Evolutionary conservation across 2,888 invertebrate genomes (phyloP).

Genomic region (Crossocerus cetratus): DNA sequence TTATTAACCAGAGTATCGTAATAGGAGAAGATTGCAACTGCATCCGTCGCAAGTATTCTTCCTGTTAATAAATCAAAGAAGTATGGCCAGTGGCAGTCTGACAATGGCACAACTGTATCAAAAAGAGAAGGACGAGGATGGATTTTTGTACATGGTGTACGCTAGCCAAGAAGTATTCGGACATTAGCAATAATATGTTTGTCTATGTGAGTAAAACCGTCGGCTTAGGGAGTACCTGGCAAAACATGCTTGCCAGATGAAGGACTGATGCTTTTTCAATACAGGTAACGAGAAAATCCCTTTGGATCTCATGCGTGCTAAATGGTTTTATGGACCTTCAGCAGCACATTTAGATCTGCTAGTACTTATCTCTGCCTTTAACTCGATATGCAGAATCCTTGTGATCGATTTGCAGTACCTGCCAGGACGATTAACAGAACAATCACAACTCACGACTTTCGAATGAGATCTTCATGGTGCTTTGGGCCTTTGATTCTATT

Average conservation of each 20-base stretch:
- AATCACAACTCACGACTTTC: conserved; percentile 46
- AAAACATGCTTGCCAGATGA: background rate
- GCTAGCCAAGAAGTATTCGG: conserved; percentile 95
- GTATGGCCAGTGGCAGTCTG: conserved; percentile 88
- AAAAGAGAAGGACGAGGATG: conserved; percentile 87
- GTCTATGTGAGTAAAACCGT: no score
- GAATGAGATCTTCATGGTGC: conserved; percentile 47
- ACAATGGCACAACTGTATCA: conserved; percentile 90
- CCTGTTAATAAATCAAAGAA: conserved; percentile 88
- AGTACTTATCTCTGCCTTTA: conserved; percentile 45
- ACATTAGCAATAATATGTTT: conserved; percentile 34
- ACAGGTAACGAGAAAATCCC: conserved; percentile 37
- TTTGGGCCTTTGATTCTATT: conserved; percentile 44
- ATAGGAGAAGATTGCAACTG: conserved; percentile 81
- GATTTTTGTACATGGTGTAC: conserved; percentile 92
- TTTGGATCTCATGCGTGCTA: conserved; percentile 31
- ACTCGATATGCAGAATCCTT: conserved; percentile 49
- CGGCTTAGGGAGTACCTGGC: background rate
- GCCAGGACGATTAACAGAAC: conserved; percentile 50
- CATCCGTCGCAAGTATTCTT: conserved; percentile 87
- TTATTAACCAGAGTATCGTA: conserved; percentile 7
- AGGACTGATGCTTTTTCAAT: conserved; percentile 13
- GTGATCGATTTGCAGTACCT: conserved; percentile 61
- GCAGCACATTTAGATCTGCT: conserved; percentile 48
- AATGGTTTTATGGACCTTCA: conserved; percentile 42